Base-by-base conservation (phyloP, 2,797 vertebrate species). In the Gallinago nigripennis region DNA sequence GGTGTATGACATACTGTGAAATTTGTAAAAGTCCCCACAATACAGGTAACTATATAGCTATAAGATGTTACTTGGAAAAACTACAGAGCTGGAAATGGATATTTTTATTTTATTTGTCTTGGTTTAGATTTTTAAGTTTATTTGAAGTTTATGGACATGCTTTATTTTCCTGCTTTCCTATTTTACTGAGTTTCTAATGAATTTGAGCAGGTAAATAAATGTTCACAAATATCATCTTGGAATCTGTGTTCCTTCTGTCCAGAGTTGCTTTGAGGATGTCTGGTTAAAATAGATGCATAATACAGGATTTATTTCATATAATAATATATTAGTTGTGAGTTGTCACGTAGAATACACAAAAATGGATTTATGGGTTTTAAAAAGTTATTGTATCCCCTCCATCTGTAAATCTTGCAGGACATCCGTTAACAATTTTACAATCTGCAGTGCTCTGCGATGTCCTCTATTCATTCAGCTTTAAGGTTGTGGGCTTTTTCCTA, bases 271-370 rank as follows among this genome's bases (percentile, higher is more conserved):
- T 94, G 69, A 80, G 57, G 70, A 68, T 84, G 56, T 92, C 86
- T 95, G n/a, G n/a, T 94, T 94, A 80, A 93, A 92, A 86, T 64
- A 90, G 71, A 83, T 78, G 24, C 30, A 82, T 96, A 89, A 68
- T 69, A 91, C 41, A 82, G 75, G 86, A 91, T 97, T 94, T 91
- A 71, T 96, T 90, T 96, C 8, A 33, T 91, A 93, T 66, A 93
- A 16, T 94, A 96, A 88, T 82, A 48, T 94, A 96, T 50, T 90
- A 57, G 78, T 94, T 65, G 27, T 66, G 88, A 95, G 64, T 86
- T 82, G 43, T 75, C 35, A 7, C 60, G 78, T 9, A 76, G 76
- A 96, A 64, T 86, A 25, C 46, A 89, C 73, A 92, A 92, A 95
- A 91, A 94, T 82, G 79, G 39, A 86, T 96, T 95, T 95, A 51